Evolutionary conservation across 2,113 vertebrate species (phyloP).

Genomic region (Sceloporus undulatus): DNA sequence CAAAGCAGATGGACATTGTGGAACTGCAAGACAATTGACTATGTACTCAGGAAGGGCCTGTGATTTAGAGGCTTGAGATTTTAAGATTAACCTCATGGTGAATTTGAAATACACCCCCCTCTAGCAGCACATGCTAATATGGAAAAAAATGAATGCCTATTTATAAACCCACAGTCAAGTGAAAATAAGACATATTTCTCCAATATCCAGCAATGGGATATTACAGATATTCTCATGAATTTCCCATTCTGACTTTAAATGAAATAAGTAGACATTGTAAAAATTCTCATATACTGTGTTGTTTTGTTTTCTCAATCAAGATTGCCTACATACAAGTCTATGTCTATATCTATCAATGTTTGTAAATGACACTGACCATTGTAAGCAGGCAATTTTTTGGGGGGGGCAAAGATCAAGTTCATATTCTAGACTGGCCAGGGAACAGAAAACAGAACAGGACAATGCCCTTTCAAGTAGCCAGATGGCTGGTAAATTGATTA

Average conservation of each 20-base stretch:
- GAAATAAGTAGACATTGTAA: background rate
- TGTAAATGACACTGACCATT: too few species aligned
- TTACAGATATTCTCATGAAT: background rate
- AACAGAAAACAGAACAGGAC: background rate
- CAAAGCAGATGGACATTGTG: slow-evolving; percentile 1
- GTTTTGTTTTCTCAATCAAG: too few species aligned
- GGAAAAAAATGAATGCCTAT: background rate
- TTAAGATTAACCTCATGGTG: background rate
- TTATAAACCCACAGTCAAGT: background rate
- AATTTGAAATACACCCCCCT: background rate
- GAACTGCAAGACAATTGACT: too few species aligned
- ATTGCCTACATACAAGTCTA: background rate
- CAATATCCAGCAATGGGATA: background rate
- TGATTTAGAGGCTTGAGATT: background rate
- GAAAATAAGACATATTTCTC: background rate
- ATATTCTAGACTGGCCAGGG: background rate
- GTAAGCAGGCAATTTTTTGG: too few species aligned
- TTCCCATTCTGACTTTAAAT: background rate
- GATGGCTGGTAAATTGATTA: background rate
- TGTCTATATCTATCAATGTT: background rate
- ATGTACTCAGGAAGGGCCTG: too few species aligned
- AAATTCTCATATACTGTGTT: background rate
- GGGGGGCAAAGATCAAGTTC: background rate
- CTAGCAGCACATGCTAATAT: background rate
- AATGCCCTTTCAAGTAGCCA: background rate